These are phyloP conservation scores for Cephus spinipes DNA, from an alignment of 2,888 invertebrate species.

Conservation along the genomic window DNA sequence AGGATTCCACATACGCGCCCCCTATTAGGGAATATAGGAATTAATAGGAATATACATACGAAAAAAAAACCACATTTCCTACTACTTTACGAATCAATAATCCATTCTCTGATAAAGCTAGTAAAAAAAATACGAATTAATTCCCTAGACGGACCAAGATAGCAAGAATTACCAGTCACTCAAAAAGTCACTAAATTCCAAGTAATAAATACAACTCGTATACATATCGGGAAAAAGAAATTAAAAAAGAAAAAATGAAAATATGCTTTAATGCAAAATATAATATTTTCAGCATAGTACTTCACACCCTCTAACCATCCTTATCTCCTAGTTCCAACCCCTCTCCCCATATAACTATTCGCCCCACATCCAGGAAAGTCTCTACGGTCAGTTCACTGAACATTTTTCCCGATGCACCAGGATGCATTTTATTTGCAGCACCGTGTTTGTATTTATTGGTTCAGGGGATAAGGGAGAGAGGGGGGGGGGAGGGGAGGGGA, in stretches of 20 bases:
- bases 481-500: too few species aligned
- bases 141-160: not conserved
- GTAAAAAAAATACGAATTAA: not conserved
- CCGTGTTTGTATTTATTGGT: not conserved
- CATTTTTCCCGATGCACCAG: not conserved
- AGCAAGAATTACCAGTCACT: not conserved
- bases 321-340: not conserved
- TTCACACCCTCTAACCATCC: not conserved
- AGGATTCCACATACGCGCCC: not conserved
- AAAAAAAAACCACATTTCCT: not conserved
- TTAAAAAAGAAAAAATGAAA: too few species aligned
- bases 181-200: not conserved
- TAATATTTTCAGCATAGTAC: not conserved
- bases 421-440: not conserved
- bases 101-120: not conserved
- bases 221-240: fast-evolving
- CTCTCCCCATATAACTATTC: not conserved
- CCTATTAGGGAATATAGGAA: not conserved
- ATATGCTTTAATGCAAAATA: too few species aligned
- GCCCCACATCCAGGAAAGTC: not conserved
- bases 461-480: too few species aligned
- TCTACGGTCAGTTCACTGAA: not conserved
- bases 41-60: not conserved
- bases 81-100: not conserved
- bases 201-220: not conserved